Percentiles rank a stretch among this genome's conserved stretches.
phyloP scores from a whole-genome alignment of 2,113 vertebrate species.

The Camelus bactrianus region DNA sequence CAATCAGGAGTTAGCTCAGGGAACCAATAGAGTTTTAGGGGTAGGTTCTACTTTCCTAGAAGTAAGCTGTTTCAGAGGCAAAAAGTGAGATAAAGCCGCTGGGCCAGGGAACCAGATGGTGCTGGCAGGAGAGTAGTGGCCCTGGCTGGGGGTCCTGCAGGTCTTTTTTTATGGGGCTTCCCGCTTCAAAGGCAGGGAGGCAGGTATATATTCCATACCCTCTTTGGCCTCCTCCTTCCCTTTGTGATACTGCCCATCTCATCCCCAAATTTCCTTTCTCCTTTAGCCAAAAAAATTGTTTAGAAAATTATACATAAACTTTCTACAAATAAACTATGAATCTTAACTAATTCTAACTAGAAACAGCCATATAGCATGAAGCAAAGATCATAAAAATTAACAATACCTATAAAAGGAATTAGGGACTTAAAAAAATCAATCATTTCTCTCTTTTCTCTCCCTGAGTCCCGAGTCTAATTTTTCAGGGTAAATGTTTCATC shows the following conservation, averaged over 20 bases:
- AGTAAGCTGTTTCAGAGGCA: too few species aligned
- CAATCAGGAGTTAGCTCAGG: too few species aligned
- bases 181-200: background rate
- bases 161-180: too few species aligned
- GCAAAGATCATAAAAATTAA: background rate
- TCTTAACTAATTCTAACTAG: background rate
- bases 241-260: background rate
- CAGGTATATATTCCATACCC: too few species aligned
- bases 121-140: too few species aligned
- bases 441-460: background rate
- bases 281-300: background rate
- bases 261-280: background rate
- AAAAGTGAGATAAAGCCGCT: too few species aligned
- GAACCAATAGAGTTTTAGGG: too few species aligned
- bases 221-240: background rate
- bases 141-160: too few species aligned
- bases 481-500: constrained; percentile 12
- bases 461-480: background rate
- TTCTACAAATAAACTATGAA: background rate
- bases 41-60: too few species aligned
- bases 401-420: background rate
- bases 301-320: background rate
- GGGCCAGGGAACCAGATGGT: too few species aligned
- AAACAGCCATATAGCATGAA: background rate
- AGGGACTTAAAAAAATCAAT: background rate